Evolutionary conservation across 2,113 vertebrate species (phyloP).

Genomic region (Laticauda laticaudata): DNA sequence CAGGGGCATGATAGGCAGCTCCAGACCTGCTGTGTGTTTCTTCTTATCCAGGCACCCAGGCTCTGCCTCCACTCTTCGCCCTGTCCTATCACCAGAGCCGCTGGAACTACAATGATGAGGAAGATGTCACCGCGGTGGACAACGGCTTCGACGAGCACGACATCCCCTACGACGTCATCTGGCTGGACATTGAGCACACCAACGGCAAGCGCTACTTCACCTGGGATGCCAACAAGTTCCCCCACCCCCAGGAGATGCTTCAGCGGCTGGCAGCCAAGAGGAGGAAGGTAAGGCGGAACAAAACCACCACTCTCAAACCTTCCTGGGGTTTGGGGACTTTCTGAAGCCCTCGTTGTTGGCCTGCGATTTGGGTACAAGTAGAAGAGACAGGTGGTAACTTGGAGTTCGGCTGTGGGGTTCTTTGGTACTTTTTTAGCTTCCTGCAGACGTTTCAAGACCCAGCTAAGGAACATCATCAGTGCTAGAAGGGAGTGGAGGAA

Average conservation of each 20-base stretch:
- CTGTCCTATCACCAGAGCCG: slow-evolving; percentile 93
- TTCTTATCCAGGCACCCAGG: slow-evolving; percentile 81
- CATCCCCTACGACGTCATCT: slow-evolving; percentile 89
- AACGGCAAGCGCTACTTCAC: slow-evolving; percentile 97
- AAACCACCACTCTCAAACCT: neutral
- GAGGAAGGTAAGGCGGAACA: slow-evolving; percentile 73
- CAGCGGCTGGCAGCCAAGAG: slow-evolving; percentile 77
- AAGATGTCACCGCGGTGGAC: slow-evolving; percentile 82
- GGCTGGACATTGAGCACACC: slow-evolving; percentile 94
- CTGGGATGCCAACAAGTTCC: slow-evolving; percentile 89
- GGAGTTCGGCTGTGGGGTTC: neutral
- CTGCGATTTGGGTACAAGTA: too few relatives aligned
- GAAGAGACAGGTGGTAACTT: neutral
- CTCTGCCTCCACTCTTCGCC: slow-evolving; percentile 83
- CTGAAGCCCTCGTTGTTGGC: fast-evolving
- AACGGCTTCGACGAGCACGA: slow-evolving; percentile 84
- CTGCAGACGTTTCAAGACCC: too few relatives aligned
- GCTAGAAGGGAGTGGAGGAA: too few relatives aligned
- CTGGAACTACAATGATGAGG: slow-evolving; percentile 96
- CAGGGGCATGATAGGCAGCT: too few relatives aligned
- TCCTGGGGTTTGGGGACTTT: neutral
- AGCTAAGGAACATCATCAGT: too few relatives aligned
- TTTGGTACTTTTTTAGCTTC: too few relatives aligned
- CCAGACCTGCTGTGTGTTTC: neutral
- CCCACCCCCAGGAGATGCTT: slow-evolving; percentile 81